Conservation (phyloP, 2,113 vertebrate species). For the Vulpes lagopus region DNA sequence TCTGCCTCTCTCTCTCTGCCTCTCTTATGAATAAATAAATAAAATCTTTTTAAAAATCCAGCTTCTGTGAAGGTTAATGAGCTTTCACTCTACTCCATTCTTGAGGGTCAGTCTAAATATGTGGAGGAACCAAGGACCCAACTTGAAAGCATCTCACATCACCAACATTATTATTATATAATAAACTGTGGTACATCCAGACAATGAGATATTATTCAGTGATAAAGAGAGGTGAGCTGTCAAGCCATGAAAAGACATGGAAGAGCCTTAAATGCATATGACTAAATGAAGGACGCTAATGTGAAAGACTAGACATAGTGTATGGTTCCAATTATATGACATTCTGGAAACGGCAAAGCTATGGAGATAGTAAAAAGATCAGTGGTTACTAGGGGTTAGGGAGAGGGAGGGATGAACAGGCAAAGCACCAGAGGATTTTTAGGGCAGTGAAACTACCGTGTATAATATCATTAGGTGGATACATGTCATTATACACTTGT, state of each 20-base stretch:
- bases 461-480: not conserved
- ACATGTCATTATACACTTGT: not conserved
- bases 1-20: too few species aligned
- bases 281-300: not conserved
- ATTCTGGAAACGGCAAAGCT: constrained; percentile 2
- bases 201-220: not conserved
- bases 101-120: too few species aligned
- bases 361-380: not conserved
- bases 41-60: too few species aligned
- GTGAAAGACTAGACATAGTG: not conserved
- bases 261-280: not conserved
- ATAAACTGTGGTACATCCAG: constrained; percentile 22
- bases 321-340: not conserved
- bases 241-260: constrained; percentile 6
- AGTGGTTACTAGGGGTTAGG: not conserved
- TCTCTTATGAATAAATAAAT: too few species aligned
- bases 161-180: too few species aligned
- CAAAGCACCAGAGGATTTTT: not conserved
- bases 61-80: too few species aligned
- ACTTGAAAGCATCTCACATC: too few species aligned
- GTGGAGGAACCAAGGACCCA: too few species aligned
- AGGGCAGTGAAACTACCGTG: not conserved
- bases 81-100: too few species aligned
- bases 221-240: constrained; percentile 13
- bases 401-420: not conserved